Base-by-base conservation (phyloP, 2,113 vertebrate genomes). In the Ictalurus furcatus region DNA sequence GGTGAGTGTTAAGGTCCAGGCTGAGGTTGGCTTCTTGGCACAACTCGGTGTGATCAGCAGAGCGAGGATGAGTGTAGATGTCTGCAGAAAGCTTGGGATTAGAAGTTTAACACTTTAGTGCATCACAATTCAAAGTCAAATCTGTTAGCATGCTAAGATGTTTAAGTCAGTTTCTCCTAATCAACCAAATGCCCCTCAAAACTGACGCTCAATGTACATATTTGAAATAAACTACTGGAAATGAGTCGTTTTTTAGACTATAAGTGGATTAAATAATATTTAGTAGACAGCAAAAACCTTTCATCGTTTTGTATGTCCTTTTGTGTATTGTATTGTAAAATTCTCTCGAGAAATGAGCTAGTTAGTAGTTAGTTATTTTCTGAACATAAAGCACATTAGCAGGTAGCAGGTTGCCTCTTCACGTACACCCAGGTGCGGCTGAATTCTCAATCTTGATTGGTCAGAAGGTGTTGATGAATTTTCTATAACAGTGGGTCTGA, bases 1-100 rank as follows among this genome's bases (percentile, higher is more conserved):
- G 69, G 82, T 74, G 88, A 89, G 65, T 88, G n/a, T 76, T 81
- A 85, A 89, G 63, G 40, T 89, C 44, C 81, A 81, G 71, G 81
- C 67, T 44, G 67, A 88, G 48, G 12, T 76, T 37, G 23, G 87
- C 54, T 84, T 81, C 69, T 85, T 89, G 84, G 73, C 74, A n/a
- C 9, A 52, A n/a, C 65, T 83, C 30, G 23, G 61, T 44, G 61
- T 58, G 65, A 69, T 67, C 73, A 40, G 73, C 76, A 85, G 40
- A 30, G 59, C 40, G 19, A 85, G 37, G 11, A 56, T 23, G 80
- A 48, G 4, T 63, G 76, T 56, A n/a, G 78, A 65, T 37, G 7
- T 30, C 21, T 37, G 82, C 30, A 58, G 54, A 12, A 30, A 17
- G 9, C 80, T 23, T 79, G 76, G 23, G 74, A 13, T 5, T 17